Conservation (phyloP, 2,888 invertebrate genomes). For the Mythimna impura region DNA sequence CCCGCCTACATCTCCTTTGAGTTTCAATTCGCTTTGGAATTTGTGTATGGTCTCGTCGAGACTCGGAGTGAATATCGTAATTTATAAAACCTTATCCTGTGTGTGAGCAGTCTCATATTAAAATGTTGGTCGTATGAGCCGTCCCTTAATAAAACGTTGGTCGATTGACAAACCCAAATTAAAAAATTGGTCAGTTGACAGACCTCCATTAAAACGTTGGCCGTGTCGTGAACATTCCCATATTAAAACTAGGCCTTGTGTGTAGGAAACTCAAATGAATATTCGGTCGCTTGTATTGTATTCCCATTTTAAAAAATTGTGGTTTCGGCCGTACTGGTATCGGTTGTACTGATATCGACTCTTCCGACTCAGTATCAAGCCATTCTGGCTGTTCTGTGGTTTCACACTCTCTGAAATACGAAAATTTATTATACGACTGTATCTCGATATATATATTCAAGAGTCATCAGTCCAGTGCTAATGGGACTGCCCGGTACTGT, state of each 20-base stretch:
- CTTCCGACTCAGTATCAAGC: no score
- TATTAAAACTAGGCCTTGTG: not conserved
- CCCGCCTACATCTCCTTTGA: no score
- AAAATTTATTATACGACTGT: not conserved
- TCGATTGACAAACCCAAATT: not conserved
- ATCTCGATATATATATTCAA: no score
- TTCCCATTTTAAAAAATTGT: not conserved
- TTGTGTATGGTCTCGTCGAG: not conserved
- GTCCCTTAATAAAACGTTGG: not conserved
- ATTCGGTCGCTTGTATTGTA: not conserved
- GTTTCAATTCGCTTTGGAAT: not conserved
- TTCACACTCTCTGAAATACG: not conserved
- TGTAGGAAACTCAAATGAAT: no score
- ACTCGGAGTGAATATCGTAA: not conserved
- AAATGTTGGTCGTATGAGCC: not conserved
- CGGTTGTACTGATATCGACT: not conserved
- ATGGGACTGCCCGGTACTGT: not conserved
- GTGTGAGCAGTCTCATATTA: not conserved
- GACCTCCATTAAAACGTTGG: not conserved
- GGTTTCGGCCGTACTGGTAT: not conserved
- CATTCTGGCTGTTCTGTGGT: not conserved
- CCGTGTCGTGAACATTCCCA: not conserved
- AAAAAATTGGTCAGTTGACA: not conserved
- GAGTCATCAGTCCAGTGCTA: not conserved
- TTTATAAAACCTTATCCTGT: not conserved